phyloP scores from a whole-genome alignment of 2,797 vertebrate species.

The Brachymystax lenok region DNA sequence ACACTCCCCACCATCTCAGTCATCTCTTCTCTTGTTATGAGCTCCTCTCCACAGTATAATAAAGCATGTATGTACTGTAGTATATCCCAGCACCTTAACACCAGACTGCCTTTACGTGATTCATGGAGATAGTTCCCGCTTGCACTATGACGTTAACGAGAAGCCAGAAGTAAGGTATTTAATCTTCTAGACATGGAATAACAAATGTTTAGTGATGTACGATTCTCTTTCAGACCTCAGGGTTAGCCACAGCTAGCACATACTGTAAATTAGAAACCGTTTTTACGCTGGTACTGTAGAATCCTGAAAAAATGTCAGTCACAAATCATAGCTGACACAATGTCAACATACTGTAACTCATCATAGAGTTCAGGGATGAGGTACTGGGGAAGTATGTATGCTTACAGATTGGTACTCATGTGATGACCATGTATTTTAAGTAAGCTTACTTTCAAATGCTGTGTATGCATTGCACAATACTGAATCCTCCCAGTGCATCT shows the following conservation, averaged over 20 bases:
- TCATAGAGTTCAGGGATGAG: not conserved
- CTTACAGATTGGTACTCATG: not conserved
- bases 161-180: constrained; percentile 19
- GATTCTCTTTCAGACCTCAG: constrained; percentile 5
- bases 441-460: not conserved
- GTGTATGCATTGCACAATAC: not conserved
- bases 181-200: constrained; percentile 43
- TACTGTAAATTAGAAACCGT: constrained; percentile 1
- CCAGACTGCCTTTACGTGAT: constrained; percentile 15
- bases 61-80: not conserved
- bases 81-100: not conserved
- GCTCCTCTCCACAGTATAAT: not conserved
- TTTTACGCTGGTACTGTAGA: not conserved
- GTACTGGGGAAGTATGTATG: not conserved
- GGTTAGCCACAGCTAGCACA: constrained; percentile 11
- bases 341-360: constrained; percentile 16
- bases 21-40: constrained; percentile 2
- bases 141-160: constrained; percentile 1
- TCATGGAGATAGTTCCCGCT: constrained; percentile 23
- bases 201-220: constrained; percentile 42
- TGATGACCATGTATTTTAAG: not conserved
- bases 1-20: not conserved
- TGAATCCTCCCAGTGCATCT: not conserved
- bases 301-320: not conserved
- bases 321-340: constrained; percentile 14